Percentiles rank a stretch among this genome's conserved stretches.
Conservation (phyloP, 2,888 invertebrate species). For the Acleris sparsana region DNA sequence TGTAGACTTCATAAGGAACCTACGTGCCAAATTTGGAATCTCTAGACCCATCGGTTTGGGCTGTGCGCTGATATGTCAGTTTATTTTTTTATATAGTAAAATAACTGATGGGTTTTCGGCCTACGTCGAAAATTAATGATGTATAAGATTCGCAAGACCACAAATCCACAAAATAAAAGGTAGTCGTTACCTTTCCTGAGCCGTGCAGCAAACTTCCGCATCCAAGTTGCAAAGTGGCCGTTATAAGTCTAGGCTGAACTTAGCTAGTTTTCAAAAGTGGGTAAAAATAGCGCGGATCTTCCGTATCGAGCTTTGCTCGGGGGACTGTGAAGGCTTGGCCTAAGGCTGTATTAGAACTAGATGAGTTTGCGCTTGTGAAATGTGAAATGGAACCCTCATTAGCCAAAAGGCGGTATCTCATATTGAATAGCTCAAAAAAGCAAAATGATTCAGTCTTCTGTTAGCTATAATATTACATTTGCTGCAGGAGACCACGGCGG, state of each 20-base stretch:
- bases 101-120: too few species aligned
- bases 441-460: too few species aligned
- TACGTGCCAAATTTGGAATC: too few species aligned
- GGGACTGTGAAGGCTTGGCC: constrained; percentile 40
- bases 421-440: background rate
- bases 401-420: background rate
- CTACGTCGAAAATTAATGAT: too few species aligned
- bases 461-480: too few species aligned
- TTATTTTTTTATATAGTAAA: too few species aligned
- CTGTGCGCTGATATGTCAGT: too few species aligned
- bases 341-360: constrained; percentile 11
- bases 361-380: background rate
- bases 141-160: background rate
- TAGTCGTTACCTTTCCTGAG: background rate
- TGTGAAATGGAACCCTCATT: background rate
- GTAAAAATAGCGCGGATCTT: constrained; percentile 44
- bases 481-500: too few species aligned
- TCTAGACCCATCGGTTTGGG: too few species aligned
- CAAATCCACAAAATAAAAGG: background rate
- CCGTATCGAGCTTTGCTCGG: constrained; percentile 43
- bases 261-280: constrained; percentile 45
- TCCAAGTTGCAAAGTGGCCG: constrained; percentile 23
- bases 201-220: constrained; percentile 12
- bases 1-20: too few species aligned
- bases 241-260: constrained; percentile 42